A percentile compares a stretch with the other conserved stretches of the same genome.
These are phyloP conservation scores for Diachrysia chrysitis DNA, from an alignment of 2,888 invertebrate genomes.

Conservation along the genomic window DNA sequence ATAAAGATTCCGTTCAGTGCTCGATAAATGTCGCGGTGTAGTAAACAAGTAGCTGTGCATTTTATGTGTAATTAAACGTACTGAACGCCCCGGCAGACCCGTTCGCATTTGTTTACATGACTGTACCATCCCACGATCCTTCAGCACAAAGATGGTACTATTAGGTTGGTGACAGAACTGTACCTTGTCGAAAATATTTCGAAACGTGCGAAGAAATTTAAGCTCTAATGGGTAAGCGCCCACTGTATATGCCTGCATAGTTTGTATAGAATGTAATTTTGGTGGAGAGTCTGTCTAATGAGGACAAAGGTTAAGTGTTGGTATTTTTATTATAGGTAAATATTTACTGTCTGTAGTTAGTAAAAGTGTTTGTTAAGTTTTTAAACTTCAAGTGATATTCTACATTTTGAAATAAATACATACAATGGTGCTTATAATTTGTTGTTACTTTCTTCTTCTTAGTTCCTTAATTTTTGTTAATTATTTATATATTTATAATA, in stretches of 20 bases:
- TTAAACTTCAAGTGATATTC: neutral
- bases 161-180: neutral
- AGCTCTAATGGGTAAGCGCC: neutral
- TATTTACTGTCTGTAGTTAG: conserved; percentile 10
- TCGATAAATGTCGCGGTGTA: conserved; percentile 77
- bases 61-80: conserved; percentile 84
- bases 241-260: neutral
- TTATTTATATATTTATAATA: no score
- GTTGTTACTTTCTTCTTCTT: no score
- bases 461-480: no score
- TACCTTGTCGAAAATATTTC: neutral
- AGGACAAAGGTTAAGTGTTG: conserved; percentile 9
- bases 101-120: conserved; percentile 34
- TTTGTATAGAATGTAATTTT: conserved; percentile 17
- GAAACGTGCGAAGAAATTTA: conserved; percentile 10
- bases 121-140: conserved; percentile 14
- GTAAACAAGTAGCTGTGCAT: conserved; percentile 78
- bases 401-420: no score
- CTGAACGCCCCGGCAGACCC: conserved; percentile 43
- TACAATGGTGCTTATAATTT: no score
- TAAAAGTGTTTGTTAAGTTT: neutral
- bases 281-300: conserved; percentile 4
- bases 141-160: neutral
- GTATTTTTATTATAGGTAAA: conserved; percentile 8
- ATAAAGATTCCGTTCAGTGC: conserved; percentile 79